Base-by-base conservation (phyloP, 2,113 vertebrate species). In the Manacus vitellinus region DNA sequence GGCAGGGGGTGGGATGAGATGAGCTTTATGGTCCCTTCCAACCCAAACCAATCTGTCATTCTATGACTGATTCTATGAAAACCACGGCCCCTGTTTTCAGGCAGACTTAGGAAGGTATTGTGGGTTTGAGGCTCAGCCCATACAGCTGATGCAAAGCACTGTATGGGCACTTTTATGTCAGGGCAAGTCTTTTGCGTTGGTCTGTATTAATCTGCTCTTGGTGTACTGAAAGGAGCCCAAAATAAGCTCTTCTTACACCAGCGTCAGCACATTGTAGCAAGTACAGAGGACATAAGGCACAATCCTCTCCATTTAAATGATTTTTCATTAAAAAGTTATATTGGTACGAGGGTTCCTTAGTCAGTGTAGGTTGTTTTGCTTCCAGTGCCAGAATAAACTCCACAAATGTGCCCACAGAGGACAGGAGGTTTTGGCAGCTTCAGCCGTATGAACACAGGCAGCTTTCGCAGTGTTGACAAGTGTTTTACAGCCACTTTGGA, bases 401-500 rank as follows among this genome's bases (percentile, higher is more conserved):
- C 89, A 75, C 89, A 85, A 95, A 73, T 5, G 84, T 5, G 56
- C 88, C 92, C 95, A 39, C 88, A 87, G 96, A 95, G 96, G 89
- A 93, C 92, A 84, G 89, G 95, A 95, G 95, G 95, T 62, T 89
- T 96, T 97, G 96, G 96, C 96, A 97, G 88, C 87, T 46, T 54
- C 77, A 91, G 77, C 92, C 91, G 67, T 39, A 93, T 90, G 90
- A 96, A 94, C 94, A 94, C 85, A 58, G 59, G 95, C 95, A 86
- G 84, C 18, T 94, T 95, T 85, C 4, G 8, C 39, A 6, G 89
- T 95, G 96, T 92, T 95, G 94, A 97, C 96, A 96, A 96, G 90
- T 55, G 85, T 95, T 97, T 97, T 95, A 97, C 95, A 96, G 94
- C 96, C 95, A 97, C 96, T 97, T 95, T 75, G 95, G 94, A 97